phyloP scores from a whole-genome alignment of 1,140 invertebrate genomes.

The Magallana gigas region DNA sequence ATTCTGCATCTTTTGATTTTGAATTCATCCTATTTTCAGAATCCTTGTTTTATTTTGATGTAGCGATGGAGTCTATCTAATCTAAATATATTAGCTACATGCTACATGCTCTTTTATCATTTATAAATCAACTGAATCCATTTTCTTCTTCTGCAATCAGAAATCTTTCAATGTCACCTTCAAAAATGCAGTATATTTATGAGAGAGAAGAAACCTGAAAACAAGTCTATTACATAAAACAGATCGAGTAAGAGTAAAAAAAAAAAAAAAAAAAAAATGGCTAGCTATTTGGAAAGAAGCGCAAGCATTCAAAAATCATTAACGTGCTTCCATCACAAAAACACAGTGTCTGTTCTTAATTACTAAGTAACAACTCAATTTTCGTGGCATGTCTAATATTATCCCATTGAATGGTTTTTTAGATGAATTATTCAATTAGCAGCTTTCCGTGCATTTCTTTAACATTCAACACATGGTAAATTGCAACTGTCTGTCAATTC shows the following conservation, averaged over 20 bases:
- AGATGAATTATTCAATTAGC: not conserved
- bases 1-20: no score
- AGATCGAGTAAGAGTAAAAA: no score
- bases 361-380: slow-evolving; percentile 5
- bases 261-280: not conserved
- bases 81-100: no score
- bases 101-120: no score
- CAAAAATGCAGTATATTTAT: slow-evolving; percentile 1
- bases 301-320: not conserved
- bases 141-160: no score
- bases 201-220: not conserved
- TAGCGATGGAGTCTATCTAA: no score
- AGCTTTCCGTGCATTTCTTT: not conserved
- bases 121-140: no score
- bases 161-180: not conserved
- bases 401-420: not conserved
- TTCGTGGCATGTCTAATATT: not conserved
- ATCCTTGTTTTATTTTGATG: no score
- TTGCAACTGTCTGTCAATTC: not conserved
- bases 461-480: not conserved
- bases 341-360: not conserved
- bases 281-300: not conserved
- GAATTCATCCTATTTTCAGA: no score
- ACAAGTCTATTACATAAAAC: not conserved
- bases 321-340: not conserved